Percentiles rank a stretch among this genome's conserved stretches.
Conservation (phyloP, 1,140 invertebrate genomes). For the Papilio machaon region DNA sequence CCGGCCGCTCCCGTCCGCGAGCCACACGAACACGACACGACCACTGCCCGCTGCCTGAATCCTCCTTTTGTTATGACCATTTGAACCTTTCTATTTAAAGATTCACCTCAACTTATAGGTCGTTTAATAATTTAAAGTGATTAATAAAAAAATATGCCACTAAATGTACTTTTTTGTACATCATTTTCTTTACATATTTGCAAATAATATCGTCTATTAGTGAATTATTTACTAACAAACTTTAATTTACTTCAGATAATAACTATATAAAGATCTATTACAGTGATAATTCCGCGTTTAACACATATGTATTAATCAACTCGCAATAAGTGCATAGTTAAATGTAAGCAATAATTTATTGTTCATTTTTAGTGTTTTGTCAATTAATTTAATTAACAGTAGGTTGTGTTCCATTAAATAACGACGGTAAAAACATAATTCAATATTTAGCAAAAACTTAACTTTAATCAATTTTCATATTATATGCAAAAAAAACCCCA, state of each 20-base stretch:
- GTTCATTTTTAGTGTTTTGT: background rate
- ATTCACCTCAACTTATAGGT: background rate
- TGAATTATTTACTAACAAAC: background rate
- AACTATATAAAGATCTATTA: background rate
- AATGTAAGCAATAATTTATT: constrained; percentile 8
- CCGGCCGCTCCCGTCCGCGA: constrained; percentile 56
- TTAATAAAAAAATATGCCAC: background rate
- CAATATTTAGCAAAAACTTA: background rate
- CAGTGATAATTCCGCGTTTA: background rate
- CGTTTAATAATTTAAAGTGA: background rate
- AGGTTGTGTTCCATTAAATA: background rate
- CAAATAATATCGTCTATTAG: background rate
- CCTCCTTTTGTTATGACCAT: constrained; percentile 39
- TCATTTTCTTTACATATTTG: background rate
- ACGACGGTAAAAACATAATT: background rate
- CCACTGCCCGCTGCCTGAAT: constrained; percentile 36
- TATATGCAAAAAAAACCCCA: background rate
- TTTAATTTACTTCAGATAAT: background rate
- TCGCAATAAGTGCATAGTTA: background rate
- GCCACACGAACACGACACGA: constrained; percentile 44
- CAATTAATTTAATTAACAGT: constrained; percentile 4
- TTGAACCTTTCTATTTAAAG: constrained; percentile 34
- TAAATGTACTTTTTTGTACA: background rate
- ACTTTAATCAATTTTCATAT: constrained; percentile 10
- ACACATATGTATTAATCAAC: background rate